Conservation (phyloP, 2,797 vertebrate genomes). For the Avahi laniger region DNA sequence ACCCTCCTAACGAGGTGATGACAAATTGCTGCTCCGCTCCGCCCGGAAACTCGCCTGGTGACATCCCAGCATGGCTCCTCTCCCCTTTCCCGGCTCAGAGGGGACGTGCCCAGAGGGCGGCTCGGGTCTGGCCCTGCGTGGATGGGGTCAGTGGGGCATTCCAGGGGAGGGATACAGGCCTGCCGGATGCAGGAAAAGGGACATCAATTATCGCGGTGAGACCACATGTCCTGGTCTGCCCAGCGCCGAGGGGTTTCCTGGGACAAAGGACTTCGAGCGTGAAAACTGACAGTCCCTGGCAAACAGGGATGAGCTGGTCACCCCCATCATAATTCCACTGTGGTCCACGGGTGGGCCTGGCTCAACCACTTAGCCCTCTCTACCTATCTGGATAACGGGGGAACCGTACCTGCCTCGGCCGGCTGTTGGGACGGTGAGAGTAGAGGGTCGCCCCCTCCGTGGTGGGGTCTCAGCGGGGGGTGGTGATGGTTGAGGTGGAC, state of each 20-base stretch:
- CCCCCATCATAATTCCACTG: no score
- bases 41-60: neutral
- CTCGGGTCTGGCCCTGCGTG: neutral
- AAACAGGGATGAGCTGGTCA: neutral
- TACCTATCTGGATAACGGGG: rapidly evolving
- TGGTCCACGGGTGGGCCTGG: neutral
- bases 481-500: rapidly evolving
- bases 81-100: neutral
- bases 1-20: neutral
- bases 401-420: rapidly evolving
- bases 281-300: neutral
- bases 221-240: neutral
- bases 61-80: rapidly evolving
- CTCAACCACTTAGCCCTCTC: neutral
- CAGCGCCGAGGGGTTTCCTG: rapidly evolving
- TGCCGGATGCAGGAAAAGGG: neutral
- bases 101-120: neutral
- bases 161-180: neutral
- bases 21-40: neutral
- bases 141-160: rapidly evolving
- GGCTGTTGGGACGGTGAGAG: no score
- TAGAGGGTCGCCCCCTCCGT: rapidly evolving
- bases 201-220: neutral
- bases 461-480: rapidly evolving
- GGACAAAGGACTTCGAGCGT: neutral